Conservation (phyloP, 2,797 vertebrate genomes). For the Aythya fuligula region DNA sequence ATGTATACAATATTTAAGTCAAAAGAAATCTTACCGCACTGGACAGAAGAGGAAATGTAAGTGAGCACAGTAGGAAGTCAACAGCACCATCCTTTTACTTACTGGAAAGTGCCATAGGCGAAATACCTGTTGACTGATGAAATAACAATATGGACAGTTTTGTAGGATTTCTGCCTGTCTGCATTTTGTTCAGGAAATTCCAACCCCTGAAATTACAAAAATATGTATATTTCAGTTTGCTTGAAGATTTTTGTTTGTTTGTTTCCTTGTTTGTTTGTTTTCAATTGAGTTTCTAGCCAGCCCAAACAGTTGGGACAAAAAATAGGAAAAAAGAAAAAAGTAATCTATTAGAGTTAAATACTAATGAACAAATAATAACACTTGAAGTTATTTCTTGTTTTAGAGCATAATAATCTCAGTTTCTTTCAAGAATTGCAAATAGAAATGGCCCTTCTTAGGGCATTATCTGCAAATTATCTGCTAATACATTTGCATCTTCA, state of each 20-base stretch:
- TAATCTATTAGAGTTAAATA: not conserved
- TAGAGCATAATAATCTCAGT: not conserved
- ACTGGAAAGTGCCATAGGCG: not conserved
- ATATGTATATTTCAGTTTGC: not conserved
- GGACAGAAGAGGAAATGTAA: not conserved
- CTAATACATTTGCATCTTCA: not conserved
- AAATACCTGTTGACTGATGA: not conserved
- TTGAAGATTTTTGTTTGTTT: not conserved
- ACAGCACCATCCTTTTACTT: not conserved
- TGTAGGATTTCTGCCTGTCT: not conserved
- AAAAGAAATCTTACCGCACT: not conserved
- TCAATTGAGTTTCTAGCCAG: not conserved
- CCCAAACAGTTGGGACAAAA: not conserved
- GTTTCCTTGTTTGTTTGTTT: not conserved
- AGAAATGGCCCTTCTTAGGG: not conserved
- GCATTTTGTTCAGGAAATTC: not conserved
- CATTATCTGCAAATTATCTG: not conserved
- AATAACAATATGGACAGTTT: not conserved
- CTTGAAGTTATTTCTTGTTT: not conserved
- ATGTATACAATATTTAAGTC: not conserved
- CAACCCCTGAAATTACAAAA: not conserved
- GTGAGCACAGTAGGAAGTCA: not conserved
- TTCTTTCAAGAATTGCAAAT: not conserved
- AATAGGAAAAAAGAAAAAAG: not conserved
- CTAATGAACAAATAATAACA: not conserved